Base-by-base conservation (phyloP, 2,113 vertebrate species). In the Erythrocercus mccallii region DNA sequence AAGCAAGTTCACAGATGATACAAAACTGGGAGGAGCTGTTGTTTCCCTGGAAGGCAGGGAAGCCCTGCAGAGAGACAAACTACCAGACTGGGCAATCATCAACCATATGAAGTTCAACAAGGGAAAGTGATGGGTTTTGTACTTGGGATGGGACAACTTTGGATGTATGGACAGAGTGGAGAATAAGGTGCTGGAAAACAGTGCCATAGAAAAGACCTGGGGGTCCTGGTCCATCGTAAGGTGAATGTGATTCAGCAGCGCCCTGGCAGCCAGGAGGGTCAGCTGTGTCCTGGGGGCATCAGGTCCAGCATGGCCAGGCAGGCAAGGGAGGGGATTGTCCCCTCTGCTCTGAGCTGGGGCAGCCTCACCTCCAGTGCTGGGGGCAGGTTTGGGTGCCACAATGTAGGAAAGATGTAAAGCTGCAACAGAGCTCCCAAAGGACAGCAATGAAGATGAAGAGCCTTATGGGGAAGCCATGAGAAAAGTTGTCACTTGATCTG, bases 281-380 rank as follows among this genome's bases (percentile, higher is more conserved):
- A 31, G 0, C 0, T 0, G 0, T 37, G 62, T 28, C 5, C 53
- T 58, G 27, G 37, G 10, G 2, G 1, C 14, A 68, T 22, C 45
- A 44, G 53, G 33, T 2, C 1, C 45, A 60, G 22, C 37, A 68
- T 27, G 0, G 0, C 35, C 71, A 31, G 21, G 13, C 0, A 0
- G 45, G 22, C 11, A 22, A 44, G 27, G 72, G 33, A 37, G 11
- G 31, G 35, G 22, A 60, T 33, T 60, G 21, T 86, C 33, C 61
- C 0, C 42, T 66, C 51, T 85, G 35, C 17, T 68, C 44, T 27
- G 61, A 0, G 38, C 61, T 58, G 71, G 42, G 12, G 16, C 0
- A 0, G 61, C 37, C 44, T 68, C 61, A 33, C 6, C 37, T 51
- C 2, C 0, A 60, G 27, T 12, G 5, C 33, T 60, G 37, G 14